phyloP scores from a whole-genome alignment of 2,888 invertebrate species.

The Idaea aversata region DNA sequence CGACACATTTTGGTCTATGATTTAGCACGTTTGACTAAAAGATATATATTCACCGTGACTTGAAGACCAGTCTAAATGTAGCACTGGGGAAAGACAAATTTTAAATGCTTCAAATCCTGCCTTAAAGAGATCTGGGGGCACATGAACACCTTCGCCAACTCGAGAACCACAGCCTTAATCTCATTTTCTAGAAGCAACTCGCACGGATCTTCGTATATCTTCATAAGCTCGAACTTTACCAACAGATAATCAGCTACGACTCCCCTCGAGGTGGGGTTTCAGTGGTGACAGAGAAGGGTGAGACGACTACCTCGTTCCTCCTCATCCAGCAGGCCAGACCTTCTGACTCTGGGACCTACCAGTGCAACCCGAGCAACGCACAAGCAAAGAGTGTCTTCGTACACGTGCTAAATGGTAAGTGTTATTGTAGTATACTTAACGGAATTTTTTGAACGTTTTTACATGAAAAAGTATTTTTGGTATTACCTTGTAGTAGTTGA shows the following conservation, averaged over 20 bases:
- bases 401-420: conserved; percentile 95
- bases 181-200: no score
- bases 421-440: background rate
- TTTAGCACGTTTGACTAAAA: no score
- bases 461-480: background rate
- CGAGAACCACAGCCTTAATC: no score
- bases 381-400: conserved; percentile 94
- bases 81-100: no score
- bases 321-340: conserved; percentile 93
- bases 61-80: no score
- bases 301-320: conserved; percentile 93
- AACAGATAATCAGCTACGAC: conserved; percentile 96
- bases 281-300: conserved; percentile 94
- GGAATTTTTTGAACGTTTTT: background rate
- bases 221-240: background rate
- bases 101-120: no score
- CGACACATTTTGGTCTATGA: no score
- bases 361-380: conserved; percentile 96
- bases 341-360: conserved; percentile 93
- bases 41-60: no score
- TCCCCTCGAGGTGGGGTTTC: conserved; percentile 94
- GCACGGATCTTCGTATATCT: no score
- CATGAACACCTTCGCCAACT: no score
- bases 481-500: no score
- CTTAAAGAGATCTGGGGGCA: no score